Evolutionary conservation across 2,113 vertebrate species (phyloP), one percentile per base, ranked within the genome.

Genomic region (Myotis davidii): DNA sequence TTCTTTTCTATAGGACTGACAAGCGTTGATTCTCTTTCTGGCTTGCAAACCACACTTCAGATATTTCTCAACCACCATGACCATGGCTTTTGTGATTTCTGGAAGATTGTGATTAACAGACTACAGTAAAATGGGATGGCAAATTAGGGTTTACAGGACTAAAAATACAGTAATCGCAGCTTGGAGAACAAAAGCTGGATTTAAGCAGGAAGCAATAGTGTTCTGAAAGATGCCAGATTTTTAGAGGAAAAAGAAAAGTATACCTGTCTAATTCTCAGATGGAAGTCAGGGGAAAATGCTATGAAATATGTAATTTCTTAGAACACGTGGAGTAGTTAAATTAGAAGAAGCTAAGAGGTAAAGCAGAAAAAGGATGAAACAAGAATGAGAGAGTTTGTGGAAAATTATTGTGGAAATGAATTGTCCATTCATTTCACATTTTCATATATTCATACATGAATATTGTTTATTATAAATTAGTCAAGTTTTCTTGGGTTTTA

Each of bases 101-200:
- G 97, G 72, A 89, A 97, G 94, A 95, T 95, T 98, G 77, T 97
- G 97, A 98, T 98, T 98, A 98, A 97, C 65, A 95, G 76, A 37
- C 84, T 97, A 92, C 90, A 21, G 39, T 97, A 98, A 98, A 90
- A 79, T 42, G 91, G 88, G 96, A 95, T 87, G 91, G 88, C 77
- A 98, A 98, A 96, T 97, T 92, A 95, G 61, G 78, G 96, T 85
- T 97, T 97, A 95, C 20, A 65, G 94, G 69, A 85, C 97, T 98
- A 98, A 98, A 98, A 98, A 98, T 98, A 98, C 48, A 76, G 67
- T 98, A 98, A 98, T 98, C 98, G 97, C 0, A 97, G 97, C 94
- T 97, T 98, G 93, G 95, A 92, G 54, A 56, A 81, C 32, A 93
- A 88, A 0, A 25, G 85, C 92, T 92, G 77, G 88, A 94, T 96